Evolutionary conservation across 2,797 vertebrate species (phyloP).

Genomic region (Sebastiscus albofasciatus): DNA sequence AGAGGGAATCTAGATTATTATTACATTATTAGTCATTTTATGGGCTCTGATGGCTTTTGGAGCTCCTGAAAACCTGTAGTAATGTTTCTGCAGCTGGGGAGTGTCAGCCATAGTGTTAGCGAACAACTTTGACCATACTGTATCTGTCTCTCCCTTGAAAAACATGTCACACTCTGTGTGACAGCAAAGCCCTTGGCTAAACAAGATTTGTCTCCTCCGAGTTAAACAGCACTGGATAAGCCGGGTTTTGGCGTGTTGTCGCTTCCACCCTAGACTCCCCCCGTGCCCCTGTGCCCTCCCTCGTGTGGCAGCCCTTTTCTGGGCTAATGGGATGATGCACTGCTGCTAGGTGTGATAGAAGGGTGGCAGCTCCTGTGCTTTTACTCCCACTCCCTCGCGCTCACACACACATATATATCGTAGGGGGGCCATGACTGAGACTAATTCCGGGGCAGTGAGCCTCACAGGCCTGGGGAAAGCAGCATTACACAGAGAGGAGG

Average conservation of each 20-base stretch:
- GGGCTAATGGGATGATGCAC: conserved; percentile 79
- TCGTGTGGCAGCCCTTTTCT: conserved; percentile 47
- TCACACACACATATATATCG: not conserved
- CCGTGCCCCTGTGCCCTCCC: conserved; percentile 39
- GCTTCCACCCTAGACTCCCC: conserved; percentile 38
- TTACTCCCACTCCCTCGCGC: conserved; percentile 38
- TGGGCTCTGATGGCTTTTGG: not conserved
- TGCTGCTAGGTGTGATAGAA: conserved; percentile 65
- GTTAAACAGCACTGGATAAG: conserved; percentile 58
- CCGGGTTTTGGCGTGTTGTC: conserved; percentile 55
- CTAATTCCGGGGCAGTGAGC: conserved; percentile 56
- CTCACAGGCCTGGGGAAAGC: conserved; percentile 21
- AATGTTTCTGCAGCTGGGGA: not conserved
- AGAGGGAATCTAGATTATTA: not conserved
- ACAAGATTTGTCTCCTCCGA: conserved; percentile 58
- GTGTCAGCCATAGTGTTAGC: conserved; percentile 4
- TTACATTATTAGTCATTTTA: not conserved
- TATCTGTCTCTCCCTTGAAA: conserved; percentile 21
- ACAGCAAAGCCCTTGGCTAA: conserved; percentile 49
- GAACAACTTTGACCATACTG: conserved; percentile 25
- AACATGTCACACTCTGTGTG: conserved; percentile 44
- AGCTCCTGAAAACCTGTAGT: not conserved
- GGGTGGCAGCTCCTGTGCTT: conserved; percentile 59
- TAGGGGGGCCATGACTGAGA: conserved; percentile 61
- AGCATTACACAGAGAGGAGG: conserved; percentile 25